A percentile compares a stretch with the other conserved stretches of the same genome.
Evolutionary conservation across 2,888 invertebrate species (phyloP).

Genomic region (Trimorus sp.): DNA sequence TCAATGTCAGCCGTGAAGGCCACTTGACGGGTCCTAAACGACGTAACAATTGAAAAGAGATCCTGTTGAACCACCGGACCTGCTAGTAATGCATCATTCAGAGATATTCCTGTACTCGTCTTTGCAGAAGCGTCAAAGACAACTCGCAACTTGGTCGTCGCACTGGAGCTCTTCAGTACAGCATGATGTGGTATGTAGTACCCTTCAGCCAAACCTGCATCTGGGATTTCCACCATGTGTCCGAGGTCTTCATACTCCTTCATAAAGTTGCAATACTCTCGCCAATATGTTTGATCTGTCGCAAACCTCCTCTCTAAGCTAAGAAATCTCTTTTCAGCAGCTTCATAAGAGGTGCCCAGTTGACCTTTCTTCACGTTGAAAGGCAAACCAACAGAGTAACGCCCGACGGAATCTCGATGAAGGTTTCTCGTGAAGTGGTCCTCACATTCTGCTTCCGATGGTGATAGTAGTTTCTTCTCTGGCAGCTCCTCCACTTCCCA

Average conservation of each 20-base stretch:
- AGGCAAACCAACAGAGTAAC: slow-evolving; percentile 26
- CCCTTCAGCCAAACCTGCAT: slow-evolving; percentile 1
- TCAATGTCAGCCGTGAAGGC: not conserved
- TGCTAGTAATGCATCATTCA: not conserved
- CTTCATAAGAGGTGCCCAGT: slow-evolving; percentile 2
- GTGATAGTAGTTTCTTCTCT: not conserved
- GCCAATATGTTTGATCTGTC: not conserved
- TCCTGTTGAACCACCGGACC: no score
- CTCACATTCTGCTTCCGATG: slow-evolving; percentile 61
- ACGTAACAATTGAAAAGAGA: not conserved
- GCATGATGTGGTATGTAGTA: slow-evolving; percentile 26
- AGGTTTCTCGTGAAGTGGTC: slow-evolving; percentile 38
- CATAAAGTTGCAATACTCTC: slow-evolving; percentile 15
- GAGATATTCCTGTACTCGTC: not conserved
- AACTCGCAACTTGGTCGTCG: slow-evolving; percentile 3
- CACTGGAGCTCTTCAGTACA: slow-evolving; percentile 11
- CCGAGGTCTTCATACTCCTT: slow-evolving; percentile 51
- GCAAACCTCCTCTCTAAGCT: slow-evolving; percentile 18
- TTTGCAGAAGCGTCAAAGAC: slow-evolving; percentile 4
- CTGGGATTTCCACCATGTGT: slow-evolving; percentile 23
- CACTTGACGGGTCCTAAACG: not conserved
- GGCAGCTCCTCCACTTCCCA: slow-evolving; percentile 44
- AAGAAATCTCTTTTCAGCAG: slow-evolving; percentile 12
- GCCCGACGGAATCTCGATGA: slow-evolving; percentile 46
- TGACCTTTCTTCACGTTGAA: slow-evolving; percentile 10